phyloP scores from a whole-genome alignment of 2,113 vertebrate genomes.

The Corythornis madagascariensis region DNA sequence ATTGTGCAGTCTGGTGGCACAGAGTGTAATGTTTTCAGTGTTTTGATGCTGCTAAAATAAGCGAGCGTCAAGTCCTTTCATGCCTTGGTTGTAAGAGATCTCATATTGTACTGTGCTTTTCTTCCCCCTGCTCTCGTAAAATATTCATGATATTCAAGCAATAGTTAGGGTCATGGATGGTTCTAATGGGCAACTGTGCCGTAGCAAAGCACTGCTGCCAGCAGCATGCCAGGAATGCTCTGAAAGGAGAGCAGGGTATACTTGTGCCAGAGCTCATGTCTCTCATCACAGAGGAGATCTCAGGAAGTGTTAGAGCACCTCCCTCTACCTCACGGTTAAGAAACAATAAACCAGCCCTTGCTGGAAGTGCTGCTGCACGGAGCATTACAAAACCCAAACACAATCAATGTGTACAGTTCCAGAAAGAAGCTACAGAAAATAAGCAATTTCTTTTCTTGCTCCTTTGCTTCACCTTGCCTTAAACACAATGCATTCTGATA shows the following conservation, averaged over 20 bases:
- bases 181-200: neutral
- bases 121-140: fast-evolving
- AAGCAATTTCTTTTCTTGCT: neutral
- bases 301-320: neutral
- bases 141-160: neutral
- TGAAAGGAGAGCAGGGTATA: neutral
- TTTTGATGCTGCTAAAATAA: neutral
- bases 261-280: neutral
- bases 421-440: neutral
- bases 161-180: neutral
- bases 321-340: neutral
- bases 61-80: neutral
- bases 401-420: neutral
- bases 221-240: neutral
- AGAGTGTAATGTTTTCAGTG: neutral
- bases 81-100: neutral
- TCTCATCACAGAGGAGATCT: neutral
- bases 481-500: neutral
- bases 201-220: neutral
- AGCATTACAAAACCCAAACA: neutral
- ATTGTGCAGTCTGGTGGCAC: neutral
- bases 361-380: neutral
- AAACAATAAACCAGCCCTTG: neutral
- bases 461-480: neutral
- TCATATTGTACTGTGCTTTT: neutral